These are phyloP conservation scores for Tympanuchus pallidicinctus DNA, from an alignment of 2,113 vertebrate species.

Conservation along the genomic window DNA sequence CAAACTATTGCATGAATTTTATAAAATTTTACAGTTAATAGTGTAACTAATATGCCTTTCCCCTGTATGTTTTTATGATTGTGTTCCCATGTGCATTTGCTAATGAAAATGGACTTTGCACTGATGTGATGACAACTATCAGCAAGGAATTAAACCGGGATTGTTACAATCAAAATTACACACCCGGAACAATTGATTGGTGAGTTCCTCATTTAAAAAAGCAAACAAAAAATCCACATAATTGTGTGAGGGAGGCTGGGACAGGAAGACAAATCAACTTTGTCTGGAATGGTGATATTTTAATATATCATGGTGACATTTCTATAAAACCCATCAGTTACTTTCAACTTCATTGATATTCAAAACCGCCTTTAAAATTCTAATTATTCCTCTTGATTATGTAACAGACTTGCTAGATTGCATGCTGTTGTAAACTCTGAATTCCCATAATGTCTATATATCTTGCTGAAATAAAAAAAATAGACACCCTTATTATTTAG, in stretches of 20 bases:
- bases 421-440: not conserved
- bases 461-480: not conserved
- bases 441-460: not conserved
- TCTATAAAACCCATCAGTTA: not conserved
- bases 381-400: not conserved
- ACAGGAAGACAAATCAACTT: not conserved
- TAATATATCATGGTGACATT: not conserved
- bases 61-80: not conserved
- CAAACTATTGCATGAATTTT: not conserved
- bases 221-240: not conserved
- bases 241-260: not conserved
- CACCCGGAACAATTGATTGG: conserved; percentile 74
- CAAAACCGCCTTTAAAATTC: not conserved
- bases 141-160: conserved; percentile 68
- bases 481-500: not conserved
- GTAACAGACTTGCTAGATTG: not conserved
- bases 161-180: conserved; percentile 70
- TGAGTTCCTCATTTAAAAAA: conserved; percentile 58
- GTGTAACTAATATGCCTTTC: conserved; percentile 19
- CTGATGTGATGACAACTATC: conserved; percentile 27
- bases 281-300: not conserved
- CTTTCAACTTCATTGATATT: not conserved
- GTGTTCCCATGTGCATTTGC: not conserved
- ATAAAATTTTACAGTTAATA: not conserved
- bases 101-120: conserved; percentile 49